Evolutionary conservation across 23 tunicate genomes (phyloP), one percentile per base, ranked within the genome.

Genomic region (Botrylloides violaceus): DNA sequence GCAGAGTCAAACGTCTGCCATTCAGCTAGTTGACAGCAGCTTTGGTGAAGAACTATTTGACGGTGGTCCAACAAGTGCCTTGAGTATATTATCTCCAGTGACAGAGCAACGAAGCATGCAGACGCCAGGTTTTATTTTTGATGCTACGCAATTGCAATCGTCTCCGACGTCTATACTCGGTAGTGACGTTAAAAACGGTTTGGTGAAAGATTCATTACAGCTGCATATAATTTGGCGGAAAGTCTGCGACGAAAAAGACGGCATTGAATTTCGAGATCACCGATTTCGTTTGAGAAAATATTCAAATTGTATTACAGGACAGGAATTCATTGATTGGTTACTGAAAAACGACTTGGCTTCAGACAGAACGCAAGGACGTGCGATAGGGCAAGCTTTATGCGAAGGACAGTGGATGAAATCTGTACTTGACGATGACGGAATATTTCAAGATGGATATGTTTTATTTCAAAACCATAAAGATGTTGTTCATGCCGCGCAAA

Each of bases 201-300:
- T 79, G n/a, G 81, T 83, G 12, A 77, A 71, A 56, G 65, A 61
- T 24, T 70, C 81, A 2, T 23, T 47, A 30, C 85, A 74, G 50
- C 77, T 88, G 3, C 77, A 59, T 31, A 66, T 61, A 21, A 56
- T 83, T 0, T 90, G 97, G 97, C 36, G 34, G n/a, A 83, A 78
- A 47, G 66, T 90, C n/a, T 72, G n/a, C 22, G 90, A 79, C 28
- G 79, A 77, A 9, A 72, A 47, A 18, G 78, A 83, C 12, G 85
- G 97, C 1, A 26, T 83, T n/a, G 85, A 90, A 30, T 90, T 90
- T 55, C 58, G 85, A 37, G 97, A 90, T 36, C 90, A 90, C 77
- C 32, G 97, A 57, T 83, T 77, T 48, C 83, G 97, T 36, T 71
- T 90, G 59, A 61, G 97, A 27, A 83, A 83, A 50, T 79, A 78